Percentiles rank a stretch among this genome's conserved stretches.
Evolutionary conservation across 1,140 invertebrate species (phyloP).

Genomic region (Brachionus manjavacas): DNA sequence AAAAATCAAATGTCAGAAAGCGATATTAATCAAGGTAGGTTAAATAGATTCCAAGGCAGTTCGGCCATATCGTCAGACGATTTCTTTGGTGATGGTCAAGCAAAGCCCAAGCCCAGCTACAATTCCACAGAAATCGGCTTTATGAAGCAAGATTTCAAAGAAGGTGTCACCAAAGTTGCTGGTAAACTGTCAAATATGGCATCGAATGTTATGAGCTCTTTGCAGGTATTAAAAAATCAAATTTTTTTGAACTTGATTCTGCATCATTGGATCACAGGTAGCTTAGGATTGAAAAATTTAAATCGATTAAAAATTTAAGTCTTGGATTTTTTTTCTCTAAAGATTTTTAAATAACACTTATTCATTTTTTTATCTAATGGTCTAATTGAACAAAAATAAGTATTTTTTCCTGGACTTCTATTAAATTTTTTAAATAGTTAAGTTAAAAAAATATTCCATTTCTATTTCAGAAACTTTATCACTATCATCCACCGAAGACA

Average conservation of each 20-base stretch:
- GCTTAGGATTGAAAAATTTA: neutral
- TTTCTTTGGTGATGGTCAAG: constrained; percentile 70
- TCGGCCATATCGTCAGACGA: constrained; percentile 86
- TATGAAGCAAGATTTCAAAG: constrained; percentile 87
- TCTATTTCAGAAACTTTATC: too few relatives aligned
- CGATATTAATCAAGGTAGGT: neutral
- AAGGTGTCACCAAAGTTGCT: constrained; percentile 92
- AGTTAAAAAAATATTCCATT: too few relatives aligned
- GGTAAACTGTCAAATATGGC: constrained; percentile 84
- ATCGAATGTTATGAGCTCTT: constrained; percentile 83
- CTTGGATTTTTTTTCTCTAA: too few relatives aligned
- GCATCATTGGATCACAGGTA: neutral
- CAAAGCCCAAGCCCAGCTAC: constrained; percentile 40
- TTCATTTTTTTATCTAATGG: too few relatives aligned
- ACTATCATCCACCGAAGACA: too few relatives aligned
- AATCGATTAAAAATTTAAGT: neutral
- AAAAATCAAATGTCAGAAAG: constrained; percentile 36
- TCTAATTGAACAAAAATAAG: too few relatives aligned
- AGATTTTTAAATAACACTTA: too few relatives aligned
- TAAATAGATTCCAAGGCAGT: constrained; percentile 65
- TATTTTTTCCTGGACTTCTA: too few relatives aligned
- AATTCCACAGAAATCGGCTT: constrained; percentile 78
- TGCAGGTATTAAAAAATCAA: constrained; percentile 65
- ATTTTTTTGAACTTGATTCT: neutral
- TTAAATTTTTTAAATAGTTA: too few relatives aligned